These are phyloP conservation scores for Phyllostomus hastatus DNA, from an alignment of 2,113 vertebrate genomes.

Conservation along the genomic window DNA sequence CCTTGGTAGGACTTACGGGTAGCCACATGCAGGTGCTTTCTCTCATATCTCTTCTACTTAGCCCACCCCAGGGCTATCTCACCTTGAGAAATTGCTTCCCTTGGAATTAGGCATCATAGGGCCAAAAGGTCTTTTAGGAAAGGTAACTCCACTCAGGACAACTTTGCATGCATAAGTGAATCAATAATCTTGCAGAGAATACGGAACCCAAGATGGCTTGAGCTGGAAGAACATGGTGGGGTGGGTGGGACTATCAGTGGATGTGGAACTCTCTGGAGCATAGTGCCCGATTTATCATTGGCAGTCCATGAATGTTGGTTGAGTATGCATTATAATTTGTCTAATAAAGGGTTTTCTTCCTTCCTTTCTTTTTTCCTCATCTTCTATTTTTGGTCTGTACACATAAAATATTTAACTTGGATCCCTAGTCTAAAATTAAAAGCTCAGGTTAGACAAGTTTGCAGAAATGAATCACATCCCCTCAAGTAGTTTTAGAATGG, in stretches of 20 bases:
- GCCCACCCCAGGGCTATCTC: background rate
- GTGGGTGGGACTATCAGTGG: background rate
- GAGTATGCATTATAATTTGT: slow-evolving; percentile 31
- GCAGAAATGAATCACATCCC: slow-evolving; percentile 10
- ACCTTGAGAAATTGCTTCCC: background rate
- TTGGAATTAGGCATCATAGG: background rate
- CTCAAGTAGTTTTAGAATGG: background rate
- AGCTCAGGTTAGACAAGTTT: slow-evolving; percentile 55
- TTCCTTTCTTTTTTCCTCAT: slow-evolving; percentile 34
- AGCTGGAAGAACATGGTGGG: background rate
- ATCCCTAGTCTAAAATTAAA: slow-evolving; percentile 65
- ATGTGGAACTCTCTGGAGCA: background rate
- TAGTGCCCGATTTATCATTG: background rate
- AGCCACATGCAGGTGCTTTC: background rate
- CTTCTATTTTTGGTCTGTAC: slow-evolving; percentile 64
- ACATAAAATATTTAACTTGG: slow-evolving; percentile 68
- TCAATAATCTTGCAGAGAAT: background rate
- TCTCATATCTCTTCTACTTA: background rate
- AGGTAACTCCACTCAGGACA: background rate
- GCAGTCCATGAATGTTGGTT: background rate
- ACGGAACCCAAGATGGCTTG: background rate
- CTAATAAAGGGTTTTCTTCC: slow-evolving; percentile 36
- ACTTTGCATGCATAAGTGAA: background rate
- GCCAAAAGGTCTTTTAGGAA: background rate
- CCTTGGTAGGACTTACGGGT: background rate